phyloP scores from a whole-genome alignment of 2,113 vertebrate genomes.

The Edolisoma coerulescens region DNA sequence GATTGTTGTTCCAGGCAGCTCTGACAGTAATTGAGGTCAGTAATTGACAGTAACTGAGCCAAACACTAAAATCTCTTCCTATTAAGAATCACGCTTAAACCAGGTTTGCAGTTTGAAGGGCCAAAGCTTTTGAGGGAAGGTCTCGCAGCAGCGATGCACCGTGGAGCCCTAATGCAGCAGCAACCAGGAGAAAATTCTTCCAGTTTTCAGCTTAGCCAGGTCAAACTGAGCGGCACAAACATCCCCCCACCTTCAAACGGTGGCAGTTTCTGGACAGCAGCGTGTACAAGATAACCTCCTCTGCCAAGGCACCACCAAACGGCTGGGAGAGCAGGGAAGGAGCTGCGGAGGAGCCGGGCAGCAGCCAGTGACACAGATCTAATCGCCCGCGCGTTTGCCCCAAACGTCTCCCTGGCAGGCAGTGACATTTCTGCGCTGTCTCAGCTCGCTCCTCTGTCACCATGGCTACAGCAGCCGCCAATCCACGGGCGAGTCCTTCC shows the following conservation, averaged over 20 bases:
- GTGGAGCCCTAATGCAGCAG: accelerated
- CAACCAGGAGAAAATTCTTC: neutral
- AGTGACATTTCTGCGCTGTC: slow-evolving; percentile 35
- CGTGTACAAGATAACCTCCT: neutral
- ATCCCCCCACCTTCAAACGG: neutral
- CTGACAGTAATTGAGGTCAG: neutral
- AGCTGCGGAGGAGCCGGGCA: neutral
- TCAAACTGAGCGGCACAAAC: neutral
- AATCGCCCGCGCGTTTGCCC: neutral
- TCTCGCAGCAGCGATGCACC: accelerated
- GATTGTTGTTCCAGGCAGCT: neutral
- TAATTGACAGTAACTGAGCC: neutral
- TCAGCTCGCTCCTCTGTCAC: neutral
- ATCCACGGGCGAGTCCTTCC: slow-evolving; percentile 4
- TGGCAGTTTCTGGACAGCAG: slow-evolving; percentile 26
- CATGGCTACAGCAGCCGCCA: slow-evolving; percentile 50
- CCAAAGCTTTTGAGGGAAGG: neutral
- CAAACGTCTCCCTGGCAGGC: neutral
- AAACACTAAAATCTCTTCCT: neutral
- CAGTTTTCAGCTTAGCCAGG: neutral
- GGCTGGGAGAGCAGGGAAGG: neutral
- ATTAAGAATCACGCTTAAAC: neutral
- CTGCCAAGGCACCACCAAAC: neutral
- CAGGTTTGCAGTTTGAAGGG: neutral
- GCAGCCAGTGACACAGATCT: neutral